Conservation (phyloP, 2,888 invertebrate species). For the Agrypnus murinus region DNA sequence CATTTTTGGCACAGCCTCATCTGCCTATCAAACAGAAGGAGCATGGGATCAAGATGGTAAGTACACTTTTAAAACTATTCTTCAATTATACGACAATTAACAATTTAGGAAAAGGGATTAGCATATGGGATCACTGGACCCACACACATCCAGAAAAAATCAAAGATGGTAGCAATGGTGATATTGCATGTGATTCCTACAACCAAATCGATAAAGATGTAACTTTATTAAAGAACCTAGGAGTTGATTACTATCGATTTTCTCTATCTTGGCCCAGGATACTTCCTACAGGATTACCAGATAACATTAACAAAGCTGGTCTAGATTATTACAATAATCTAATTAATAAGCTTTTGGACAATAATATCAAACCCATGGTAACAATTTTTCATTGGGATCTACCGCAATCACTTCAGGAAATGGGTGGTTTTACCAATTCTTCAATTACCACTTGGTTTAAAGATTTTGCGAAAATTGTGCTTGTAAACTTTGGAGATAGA, state of each 20-base stretch:
- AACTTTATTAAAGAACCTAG: slow-evolving; percentile 73
- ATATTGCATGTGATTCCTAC: slow-evolving; percentile 50
- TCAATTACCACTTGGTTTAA: slow-evolving; percentile 72
- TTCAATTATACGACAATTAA: no score
- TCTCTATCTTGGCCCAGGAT: slow-evolving; percentile 80
- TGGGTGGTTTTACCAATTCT: slow-evolving; percentile 51
- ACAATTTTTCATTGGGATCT: slow-evolving; percentile 82
- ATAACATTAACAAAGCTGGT: slow-evolving; percentile 76
- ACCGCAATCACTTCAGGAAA: slow-evolving; percentile 70
- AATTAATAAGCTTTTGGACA: slow-evolving; percentile 72
- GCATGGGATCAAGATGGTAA: slow-evolving; percentile 25
- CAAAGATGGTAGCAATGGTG: slow-evolving; percentile 67
- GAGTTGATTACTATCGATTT: slow-evolving; percentile 74
- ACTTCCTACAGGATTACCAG: slow-evolving; percentile 74
- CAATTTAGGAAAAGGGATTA: slow-evolving; percentile 70
- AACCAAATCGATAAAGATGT: slow-evolving; percentile 46
- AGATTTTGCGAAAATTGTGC: slow-evolving; percentile 74
- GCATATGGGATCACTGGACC: slow-evolving; percentile 72
- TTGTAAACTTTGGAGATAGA: slow-evolving; percentile 50
- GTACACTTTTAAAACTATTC: slow-evolving; percentile 46
- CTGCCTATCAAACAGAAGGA: slow-evolving; percentile 28
- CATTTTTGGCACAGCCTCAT: slow-evolving; percentile 25
- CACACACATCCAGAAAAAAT: slow-evolving; percentile 72
- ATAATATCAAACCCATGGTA: slow-evolving; percentile 75
- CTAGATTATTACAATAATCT: slow-evolving; percentile 78